Evolutionary conservation across 2,888 invertebrate species (phyloP), one percentile per base, ranked within the genome.

Genomic region (Unio pictorum): DNA sequence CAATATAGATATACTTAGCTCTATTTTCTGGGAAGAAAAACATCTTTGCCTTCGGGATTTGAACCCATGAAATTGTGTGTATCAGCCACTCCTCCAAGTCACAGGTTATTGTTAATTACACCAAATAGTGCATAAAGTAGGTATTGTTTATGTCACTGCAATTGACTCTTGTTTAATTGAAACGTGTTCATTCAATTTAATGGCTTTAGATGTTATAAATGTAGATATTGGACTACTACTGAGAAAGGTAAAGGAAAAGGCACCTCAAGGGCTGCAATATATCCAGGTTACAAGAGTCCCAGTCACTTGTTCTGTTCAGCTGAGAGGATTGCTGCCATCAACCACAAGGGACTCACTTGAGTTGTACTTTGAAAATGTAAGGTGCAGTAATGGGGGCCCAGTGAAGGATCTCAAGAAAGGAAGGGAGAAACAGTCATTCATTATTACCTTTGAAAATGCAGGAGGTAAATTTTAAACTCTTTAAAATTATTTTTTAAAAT

Each of bases 331-430:
- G 23, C 59, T n/a, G 4, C n/a, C 45, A 28, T n/a, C 34, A 11
- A 60, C 64, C 3, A 57, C 74, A 30, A 11, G 57, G n/a, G 74
- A 74, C 57, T 6, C 67, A 15, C 28, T 74, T 34, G 45, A 55
- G 59, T 67, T 62, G 28, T 74, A 72, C 64, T 74, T 74, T 69
- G 74, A 74, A 66, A 72, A 74, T 54, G 66, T 18, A 57, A 67
- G 61, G 28, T 56, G 72, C 20, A 74, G 72, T 68, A 34, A 62
- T 6, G 72, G 74, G 23, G 74, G 74, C 7, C 67, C 67, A 20
- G 69, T 74, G 55, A 60, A 67, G 45, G 45, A 54, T 4, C 64
- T 68, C 3, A 62, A 62, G 45, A 55, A 23, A 23, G 61, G 68
- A n/a, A 18, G 30, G 45, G 64, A 66, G n/a, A 58, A 58, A 20